A percentile compares a stretch with the other conserved stretches of the same genome.
phyloP scores from a whole-genome alignment of 2,113 vertebrate genomes.

The Misgurnus mizolepis region DNA sequence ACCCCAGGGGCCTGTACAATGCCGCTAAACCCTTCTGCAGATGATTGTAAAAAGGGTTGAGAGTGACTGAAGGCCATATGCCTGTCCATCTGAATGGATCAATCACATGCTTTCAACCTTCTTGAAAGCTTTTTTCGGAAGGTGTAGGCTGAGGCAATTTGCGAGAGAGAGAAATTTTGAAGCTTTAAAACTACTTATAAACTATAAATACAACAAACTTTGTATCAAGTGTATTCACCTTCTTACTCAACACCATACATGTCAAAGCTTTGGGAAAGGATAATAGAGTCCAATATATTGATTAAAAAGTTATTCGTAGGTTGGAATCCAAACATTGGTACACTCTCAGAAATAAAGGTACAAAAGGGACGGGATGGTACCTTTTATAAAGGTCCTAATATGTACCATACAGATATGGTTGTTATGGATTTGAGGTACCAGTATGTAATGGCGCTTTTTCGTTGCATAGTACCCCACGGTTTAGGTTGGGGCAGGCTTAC shows the following conservation, averaged over 20 bases:
- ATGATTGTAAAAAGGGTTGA: constrained; percentile 54
- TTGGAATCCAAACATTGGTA: neutral
- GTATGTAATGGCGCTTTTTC: no score
- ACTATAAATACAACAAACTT: neutral
- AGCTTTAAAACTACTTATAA: neutral
- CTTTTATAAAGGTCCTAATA: no score
- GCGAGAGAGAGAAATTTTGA: neutral
- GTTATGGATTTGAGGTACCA: no score
- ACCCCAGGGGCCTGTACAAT: constrained; percentile 55
- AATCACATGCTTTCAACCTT: constrained; percentile 21
- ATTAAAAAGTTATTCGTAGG: constrained; percentile 1
- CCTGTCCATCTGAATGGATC: constrained; percentile 46
- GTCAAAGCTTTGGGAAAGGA: neutral
- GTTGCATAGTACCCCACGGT: no score
- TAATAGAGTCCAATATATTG: neutral
- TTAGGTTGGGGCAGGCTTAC: no score
- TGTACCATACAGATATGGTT: no score
- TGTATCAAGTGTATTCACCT: neutral
- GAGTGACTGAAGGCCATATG: constrained; percentile 39
- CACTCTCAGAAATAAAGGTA: no score
- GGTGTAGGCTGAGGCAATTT: constrained; percentile 5
- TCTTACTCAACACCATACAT: neutral
- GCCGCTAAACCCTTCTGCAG: constrained; percentile 64
- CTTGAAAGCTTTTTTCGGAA: constrained; percentile 7
- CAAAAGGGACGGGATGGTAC: no score